Evolutionary conservation across 2,113 vertebrate species (phyloP), one percentile per base, ranked within the genome.

Genomic region (Syrmaticus mikado): DNA sequence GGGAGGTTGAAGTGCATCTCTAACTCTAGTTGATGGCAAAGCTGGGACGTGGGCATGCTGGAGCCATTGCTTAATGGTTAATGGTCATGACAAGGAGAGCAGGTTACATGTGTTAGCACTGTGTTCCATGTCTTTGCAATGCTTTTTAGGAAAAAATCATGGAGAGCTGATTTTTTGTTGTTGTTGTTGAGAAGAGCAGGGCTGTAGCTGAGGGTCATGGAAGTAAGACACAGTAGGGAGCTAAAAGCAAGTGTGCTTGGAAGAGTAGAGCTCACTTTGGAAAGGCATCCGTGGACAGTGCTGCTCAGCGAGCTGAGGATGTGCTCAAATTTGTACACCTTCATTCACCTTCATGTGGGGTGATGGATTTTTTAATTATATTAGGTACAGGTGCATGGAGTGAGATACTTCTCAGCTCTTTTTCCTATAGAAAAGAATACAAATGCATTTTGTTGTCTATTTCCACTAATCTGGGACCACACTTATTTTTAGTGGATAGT

Each of bases 11-110:
- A 92, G 60, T 55, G 41, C 19, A 58, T 41, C 16, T 82, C 38
- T 10, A 32, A 61, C 57, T 83, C 46, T 72, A 36, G 40, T 30
- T 68, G 0, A 25, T 89, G 71, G 70, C 46, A 57, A 2, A 64
- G 28, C 28, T 60, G 34, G 12, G 55, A 25, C 73, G 60, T 0
- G 8, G 9, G 15, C 38, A 55, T 25, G 1, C 43, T 53, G 0
- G 5, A 27, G 16, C 34, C 3, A 1, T 76, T 82, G 81, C 53
- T 76, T 79, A 61, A 10, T 34, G 71, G 15, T 30, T 79, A 36
- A 15, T 36, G 45, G 36, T 76, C 58, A 13, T 21, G 38, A 52
- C 41, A 43, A 92, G 57, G 52, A 94, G 43, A 36, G 40, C 24
- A 53, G 60, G 67, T 3, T 28, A 0, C 40, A 0, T 48, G 12